Conservation (phyloP, 92 coral and sea anemone species). For the Heteractis magnifica region DNA sequence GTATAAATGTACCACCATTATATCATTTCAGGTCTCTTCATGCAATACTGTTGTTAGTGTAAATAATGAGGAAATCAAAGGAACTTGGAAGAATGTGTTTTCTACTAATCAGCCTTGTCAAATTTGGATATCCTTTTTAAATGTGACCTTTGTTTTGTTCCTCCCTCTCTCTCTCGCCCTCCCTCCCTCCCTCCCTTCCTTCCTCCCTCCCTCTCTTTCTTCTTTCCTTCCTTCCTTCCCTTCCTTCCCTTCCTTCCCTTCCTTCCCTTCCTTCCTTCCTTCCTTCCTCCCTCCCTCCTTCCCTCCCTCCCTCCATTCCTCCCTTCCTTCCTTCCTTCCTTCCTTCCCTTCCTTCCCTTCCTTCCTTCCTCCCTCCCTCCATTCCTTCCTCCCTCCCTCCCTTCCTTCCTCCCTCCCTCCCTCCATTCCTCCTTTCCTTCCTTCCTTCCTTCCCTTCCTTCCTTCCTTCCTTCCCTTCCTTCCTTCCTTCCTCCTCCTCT, state of each 20-base stretch:
- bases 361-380: neutral
- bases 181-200: neutral
- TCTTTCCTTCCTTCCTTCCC: too few relatives aligned
- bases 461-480: too few relatives aligned
- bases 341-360: too few relatives aligned
- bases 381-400: too few relatives aligned
- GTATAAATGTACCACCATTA: neutral
- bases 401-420: neutral
- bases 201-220: too few relatives aligned
- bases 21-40: constrained; percentile 37
- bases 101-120: constrained; percentile 65
- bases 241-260: too few relatives aligned
- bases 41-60: constrained; percentile 42
- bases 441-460: too few relatives aligned
- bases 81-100: constrained; percentile 82
- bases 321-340: neutral
- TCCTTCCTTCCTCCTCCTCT: too few relatives aligned
- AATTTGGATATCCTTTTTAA: constrained; percentile 92
- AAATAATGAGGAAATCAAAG: constrained; percentile 44
- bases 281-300: too few relatives aligned
- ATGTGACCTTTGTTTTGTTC: neutral
- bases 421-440: too few relatives aligned
- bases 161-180: neutral
- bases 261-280: too few relatives aligned
- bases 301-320: too few relatives aligned